Base-by-base conservation (phyloP, 2,113 vertebrate genomes). In the Calidris pygmaea region DNA sequence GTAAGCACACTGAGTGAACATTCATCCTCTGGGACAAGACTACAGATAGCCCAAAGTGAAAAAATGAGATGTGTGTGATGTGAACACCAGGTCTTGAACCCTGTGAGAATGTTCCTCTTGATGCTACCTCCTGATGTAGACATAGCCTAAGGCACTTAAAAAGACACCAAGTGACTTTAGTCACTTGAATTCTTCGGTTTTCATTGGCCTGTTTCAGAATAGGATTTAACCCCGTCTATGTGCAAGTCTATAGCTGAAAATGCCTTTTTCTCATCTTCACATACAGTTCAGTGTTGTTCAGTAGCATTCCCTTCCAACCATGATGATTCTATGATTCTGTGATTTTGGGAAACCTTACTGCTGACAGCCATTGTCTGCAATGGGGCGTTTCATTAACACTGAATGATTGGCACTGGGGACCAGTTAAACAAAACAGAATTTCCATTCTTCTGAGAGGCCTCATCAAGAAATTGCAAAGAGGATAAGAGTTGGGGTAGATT, bases 1-100 rank as follows among this genome's bases (percentile, higher is more conserved):
- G 0, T 32, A 4, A 73, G 14, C 30, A 43, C 30, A 27, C 2
- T 0, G 2, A 73, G 4, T 29, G 47, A 60, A 37, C 9, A 23
- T 37, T 88, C 20, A 47, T 24, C 29, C 60, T 81, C 52, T 43
- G 11, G 26, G 23, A 71, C 5, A 20, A 59, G n/a, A 41, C 16
- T 59, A 47, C 14, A 58, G 7, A 67, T 4, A 84, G 56, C 13
- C 41, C 41, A 30, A 76, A 59, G 29, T 52, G 20, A 81, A 80
- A 94, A 86, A 41, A 50, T 7, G 37, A 80, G 9, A 41, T 67
- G 2, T 1, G 0, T 15, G 5, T 50, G 26, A 10, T 53, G 10
- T n/a, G n/a, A n/a, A 53, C 55, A n/a, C 1, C 0, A 37, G 43
- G n/a, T 43, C 55, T 39, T 68, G 50, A 90, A 47, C 8, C 17